A percentile compares a stretch with the other conserved stretches of the same genome.
phyloP scores from a whole-genome alignment of 2,888 invertebrate genomes.

The Cecidostiba fungosa region DNA sequence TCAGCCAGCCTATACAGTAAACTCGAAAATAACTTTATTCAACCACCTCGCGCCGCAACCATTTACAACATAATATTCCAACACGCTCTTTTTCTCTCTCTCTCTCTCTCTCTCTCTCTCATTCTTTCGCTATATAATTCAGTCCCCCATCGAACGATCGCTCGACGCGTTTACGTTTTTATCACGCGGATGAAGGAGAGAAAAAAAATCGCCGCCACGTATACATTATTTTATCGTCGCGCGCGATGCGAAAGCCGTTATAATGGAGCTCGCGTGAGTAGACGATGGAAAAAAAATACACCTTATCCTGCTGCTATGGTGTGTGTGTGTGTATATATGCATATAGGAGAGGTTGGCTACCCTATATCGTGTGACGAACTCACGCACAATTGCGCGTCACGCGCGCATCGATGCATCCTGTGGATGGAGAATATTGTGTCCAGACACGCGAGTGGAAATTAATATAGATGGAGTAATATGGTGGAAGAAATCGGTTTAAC shows the following conservation, averaged over 20 bases:
- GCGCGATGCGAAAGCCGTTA: not conserved
- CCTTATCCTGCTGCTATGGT: not conserved
- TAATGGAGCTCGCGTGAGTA: conserved; percentile 9
- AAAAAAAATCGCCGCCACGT: conserved; percentile 1
- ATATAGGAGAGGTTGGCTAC: not conserved
- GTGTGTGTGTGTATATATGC: not conserved
- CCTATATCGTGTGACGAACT: not conserved
- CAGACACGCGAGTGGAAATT: not conserved
- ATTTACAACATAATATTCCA: conserved; percentile 14
- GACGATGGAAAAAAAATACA: not conserved
- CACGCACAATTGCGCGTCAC: conserved; percentile 6
- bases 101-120: not conserved
- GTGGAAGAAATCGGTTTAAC: not conserved
- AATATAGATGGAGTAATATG: not conserved
- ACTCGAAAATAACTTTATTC: conserved; percentile 13
- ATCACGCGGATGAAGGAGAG: conserved; percentile 15
- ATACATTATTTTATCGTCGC: conserved; percentile 11
- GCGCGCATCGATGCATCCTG: not conserved
- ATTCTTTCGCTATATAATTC: not conserved
- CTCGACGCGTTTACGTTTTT: not conserved
- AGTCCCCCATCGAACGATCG: conserved; percentile 16
- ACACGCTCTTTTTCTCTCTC: not conserved
- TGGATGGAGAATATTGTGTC: not conserved
- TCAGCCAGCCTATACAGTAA: not conserved
- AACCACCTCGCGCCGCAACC: not conserved